phyloP scores from a whole-genome alignment of 2,888 invertebrate genomes.

The Elmis aenea region DNA sequence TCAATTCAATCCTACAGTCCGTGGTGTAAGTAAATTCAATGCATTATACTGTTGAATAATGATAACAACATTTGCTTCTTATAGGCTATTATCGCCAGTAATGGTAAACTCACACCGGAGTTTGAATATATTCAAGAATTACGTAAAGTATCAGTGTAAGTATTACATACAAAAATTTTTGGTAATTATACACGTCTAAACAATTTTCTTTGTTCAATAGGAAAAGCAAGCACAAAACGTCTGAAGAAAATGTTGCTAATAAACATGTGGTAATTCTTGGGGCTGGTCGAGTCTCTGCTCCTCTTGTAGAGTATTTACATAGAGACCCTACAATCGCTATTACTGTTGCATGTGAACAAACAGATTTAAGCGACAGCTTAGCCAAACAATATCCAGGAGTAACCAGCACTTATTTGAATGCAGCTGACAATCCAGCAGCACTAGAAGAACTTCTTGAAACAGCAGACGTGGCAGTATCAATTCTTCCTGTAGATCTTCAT shows the following conservation, averaged over 20 bases:
- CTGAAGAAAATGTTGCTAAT: conserved; percentile 30
- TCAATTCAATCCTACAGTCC: conserved; percentile 65
- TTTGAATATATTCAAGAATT: conserved; percentile 94
- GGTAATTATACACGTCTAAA: too few species aligned
- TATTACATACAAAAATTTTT: conserved; percentile 6
- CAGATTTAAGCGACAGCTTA: conserved; percentile 83
- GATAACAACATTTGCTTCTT: conserved; percentile 35
- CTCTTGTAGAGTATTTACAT: conserved; percentile 90
- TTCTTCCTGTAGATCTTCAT: conserved; percentile 89
- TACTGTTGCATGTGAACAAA: conserved; percentile 62
- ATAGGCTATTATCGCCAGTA: conserved; percentile 94
- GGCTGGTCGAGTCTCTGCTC: conserved; percentile 87
- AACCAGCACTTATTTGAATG: conserved; percentile 74
- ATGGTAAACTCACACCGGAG: conserved; percentile 85
- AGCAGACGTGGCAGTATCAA: conserved; percentile 75
- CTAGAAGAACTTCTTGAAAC: conserved; percentile 66
- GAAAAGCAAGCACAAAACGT: conserved; percentile 38
- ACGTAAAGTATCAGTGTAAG: conserved; percentile 51
- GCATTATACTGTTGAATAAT: too few species aligned
- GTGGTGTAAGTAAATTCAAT: conserved; percentile 55
- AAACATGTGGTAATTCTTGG: conserved; percentile 86
- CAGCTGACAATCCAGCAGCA: conserved; percentile 63
- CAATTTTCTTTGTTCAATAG: too few species aligned
- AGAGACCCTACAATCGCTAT: conserved; percentile 77
- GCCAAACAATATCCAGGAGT: conserved; percentile 73